Evolutionary conservation across 2,888 invertebrate genomes (phyloP), one percentile per base, ranked within the genome.

Genomic region (Cataglyphis livida): DNA sequence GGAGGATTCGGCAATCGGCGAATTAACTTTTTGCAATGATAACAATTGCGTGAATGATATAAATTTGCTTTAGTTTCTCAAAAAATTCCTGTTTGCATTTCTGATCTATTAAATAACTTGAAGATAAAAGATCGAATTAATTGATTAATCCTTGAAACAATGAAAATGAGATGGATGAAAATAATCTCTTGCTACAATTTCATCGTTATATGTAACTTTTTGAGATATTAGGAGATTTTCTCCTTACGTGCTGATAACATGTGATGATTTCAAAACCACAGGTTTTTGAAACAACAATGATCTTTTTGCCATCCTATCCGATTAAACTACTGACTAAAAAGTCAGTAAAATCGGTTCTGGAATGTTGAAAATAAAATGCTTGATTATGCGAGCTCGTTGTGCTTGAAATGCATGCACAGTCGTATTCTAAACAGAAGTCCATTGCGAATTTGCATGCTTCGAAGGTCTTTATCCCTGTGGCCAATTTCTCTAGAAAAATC

Each of bases 311-410:
- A 48, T 64, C 32, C 25, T 51, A 35, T 41, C 51, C 25, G 41
- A 54, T 68, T 57, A 21, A 21, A 25, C 9, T 15, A 21, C 38
- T n/a, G 32, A 21, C 21, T 28, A 57, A 57, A 15, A 68, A 76
- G 25, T 66, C 38, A 12, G 4, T 25, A 51, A 66, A 66, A 66
- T 66, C 25, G 25, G 25, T 4, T n/a, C 51, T 35, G 74, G 48
- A 74, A 75, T 38, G 38, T 66, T 54, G 76, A 28, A 66, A 76
- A 75, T 65, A 65, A 76, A 38, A 66, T 25, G 54, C 76, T 28
- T 15, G 65, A 65, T 65, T n/a, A 18, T 38, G 25, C 66, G 75
- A 54, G 38, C 35, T 38, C 51, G 51, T 66, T 65, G 65, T 38
- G 64, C 38, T 51, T 51, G 48, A 65, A n/a, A 75, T 51, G 65